Evolutionary conservation across 2,113 vertebrate species (phyloP), one percentile per base, ranked within the genome.

Genomic region (Pterocles orientalis): DNA sequence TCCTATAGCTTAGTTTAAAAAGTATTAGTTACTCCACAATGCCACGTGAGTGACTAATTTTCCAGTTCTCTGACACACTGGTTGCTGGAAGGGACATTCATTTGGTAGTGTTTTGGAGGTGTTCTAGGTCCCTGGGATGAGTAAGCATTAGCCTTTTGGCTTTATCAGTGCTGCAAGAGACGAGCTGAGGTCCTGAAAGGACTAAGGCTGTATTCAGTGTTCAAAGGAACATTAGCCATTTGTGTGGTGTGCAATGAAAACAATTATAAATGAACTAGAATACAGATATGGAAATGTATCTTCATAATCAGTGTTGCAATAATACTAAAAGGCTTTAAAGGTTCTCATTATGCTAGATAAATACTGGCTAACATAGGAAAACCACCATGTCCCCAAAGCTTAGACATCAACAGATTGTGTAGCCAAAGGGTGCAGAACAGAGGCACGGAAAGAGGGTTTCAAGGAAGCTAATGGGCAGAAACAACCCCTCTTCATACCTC

Each of bases 1-100:
- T 34, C 34, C 18, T 39, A 31, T 8, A 43, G 2, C 4, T 65
- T 54, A 34, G 3, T 69, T 41, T 7, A 8, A 60, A 66, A 78
- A 73, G 14, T 16, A 8, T n/a, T 57, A 23, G 3, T 72, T 65
- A 17, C 13, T 58, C 17, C 33, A 34, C 36, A 83, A 43, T 51
- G 12, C 3, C 19, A 33, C 2, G 12, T 2, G 33, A n/a, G 1
- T 15, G 18, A 70, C 5, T 5, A 57, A 48, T 64, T 68, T 76
- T 47, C 21, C 14, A 47, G 24, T 39, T 21, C 65, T 65, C 57
- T 92, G 61, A 45, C 21, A 33, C 7, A 11, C 16, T 56, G 14
- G 5, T 48, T 84, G 11, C 11, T 64, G 41, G 34, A 82, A 76
- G 8, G 28, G 2, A 0, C 4, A 13, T 51, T 82, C 0, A 39